Conservation (phyloP, 2,113 vertebrate species). For the Nipponia nippon region DNA sequence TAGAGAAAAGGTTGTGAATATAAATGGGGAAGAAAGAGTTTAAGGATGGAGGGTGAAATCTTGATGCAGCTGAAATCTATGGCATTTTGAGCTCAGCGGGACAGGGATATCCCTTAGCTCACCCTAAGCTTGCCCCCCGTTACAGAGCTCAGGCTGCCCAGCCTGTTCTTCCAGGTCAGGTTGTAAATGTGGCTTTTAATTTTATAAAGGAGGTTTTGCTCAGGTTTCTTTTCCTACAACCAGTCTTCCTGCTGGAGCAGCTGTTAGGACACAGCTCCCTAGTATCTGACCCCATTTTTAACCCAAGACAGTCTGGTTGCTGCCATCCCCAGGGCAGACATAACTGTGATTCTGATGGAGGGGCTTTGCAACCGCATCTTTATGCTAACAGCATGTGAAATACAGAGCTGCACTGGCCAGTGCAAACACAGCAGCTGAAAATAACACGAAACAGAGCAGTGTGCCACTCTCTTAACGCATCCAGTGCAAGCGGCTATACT, state of each 20-base stretch:
- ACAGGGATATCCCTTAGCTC: not conserved
- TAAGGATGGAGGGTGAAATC: not conserved
- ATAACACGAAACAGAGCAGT: not conserved
- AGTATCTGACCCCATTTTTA: not conserved
- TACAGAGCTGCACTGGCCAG: not conserved
- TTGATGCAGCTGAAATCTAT: not conserved
- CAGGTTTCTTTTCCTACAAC: not conserved
- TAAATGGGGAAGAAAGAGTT: not conserved
- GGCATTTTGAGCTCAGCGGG: not conserved
- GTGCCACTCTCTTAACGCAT: not conserved
- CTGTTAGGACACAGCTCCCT: not conserved
- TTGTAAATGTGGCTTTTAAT: not conserved
- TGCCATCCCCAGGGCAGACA: not conserved
- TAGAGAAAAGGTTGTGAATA: conserved; percentile 15
- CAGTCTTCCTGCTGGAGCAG: not conserved
- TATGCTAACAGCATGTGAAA: not conserved
- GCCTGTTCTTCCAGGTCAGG: not conserved
- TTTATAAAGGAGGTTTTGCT: not conserved
- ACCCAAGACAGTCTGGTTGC: not conserved
- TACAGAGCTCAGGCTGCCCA: not conserved
- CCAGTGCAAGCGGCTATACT: not conserved
- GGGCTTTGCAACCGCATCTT: not conserved
- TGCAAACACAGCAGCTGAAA: not conserved
- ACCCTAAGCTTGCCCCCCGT: not conserved
- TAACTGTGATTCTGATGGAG: not conserved